Conservation (phyloP, 2,888 invertebrate species). For the Acrobasis suavella region DNA sequence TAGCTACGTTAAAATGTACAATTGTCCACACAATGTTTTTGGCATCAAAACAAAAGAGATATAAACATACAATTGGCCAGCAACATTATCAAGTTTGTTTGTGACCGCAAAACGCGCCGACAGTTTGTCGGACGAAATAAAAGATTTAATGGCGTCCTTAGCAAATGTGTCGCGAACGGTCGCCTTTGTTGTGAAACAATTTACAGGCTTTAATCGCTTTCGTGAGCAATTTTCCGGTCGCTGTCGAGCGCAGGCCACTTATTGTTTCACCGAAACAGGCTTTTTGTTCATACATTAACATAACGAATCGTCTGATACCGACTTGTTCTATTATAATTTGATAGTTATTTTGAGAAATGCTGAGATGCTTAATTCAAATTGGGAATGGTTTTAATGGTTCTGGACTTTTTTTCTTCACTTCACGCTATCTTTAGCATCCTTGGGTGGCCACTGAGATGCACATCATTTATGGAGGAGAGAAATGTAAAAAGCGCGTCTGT, state of each 20-base stretch:
- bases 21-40: no score
- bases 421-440: no score
- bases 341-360: neutral
- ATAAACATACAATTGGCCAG: neutral
- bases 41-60: neutral
- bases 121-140: constrained; percentile 39
- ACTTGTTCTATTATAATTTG: constrained; percentile 1
- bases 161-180: constrained; percentile 46
- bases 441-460: no score
- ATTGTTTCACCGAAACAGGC: constrained; percentile 42
- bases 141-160: constrained; percentile 52
- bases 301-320: constrained; percentile 29
- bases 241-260: constrained; percentile 53
- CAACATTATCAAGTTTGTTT: constrained; percentile 1
- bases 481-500: no score
- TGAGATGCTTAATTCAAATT: no score
- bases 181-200: constrained; percentile 61
- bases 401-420: no score
- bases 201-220: constrained; percentile 60
- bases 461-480: no score
- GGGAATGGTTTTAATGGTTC: no score
- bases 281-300: constrained; percentile 23
- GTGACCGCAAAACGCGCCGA: constrained; percentile 20
- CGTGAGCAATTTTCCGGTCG: constrained; percentile 55
- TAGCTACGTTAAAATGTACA: no score